These are phyloP conservation scores for Rhizomys pruinosus DNA, from an alignment of 2,113 vertebrate genomes.

Conservation along the genomic window DNA sequence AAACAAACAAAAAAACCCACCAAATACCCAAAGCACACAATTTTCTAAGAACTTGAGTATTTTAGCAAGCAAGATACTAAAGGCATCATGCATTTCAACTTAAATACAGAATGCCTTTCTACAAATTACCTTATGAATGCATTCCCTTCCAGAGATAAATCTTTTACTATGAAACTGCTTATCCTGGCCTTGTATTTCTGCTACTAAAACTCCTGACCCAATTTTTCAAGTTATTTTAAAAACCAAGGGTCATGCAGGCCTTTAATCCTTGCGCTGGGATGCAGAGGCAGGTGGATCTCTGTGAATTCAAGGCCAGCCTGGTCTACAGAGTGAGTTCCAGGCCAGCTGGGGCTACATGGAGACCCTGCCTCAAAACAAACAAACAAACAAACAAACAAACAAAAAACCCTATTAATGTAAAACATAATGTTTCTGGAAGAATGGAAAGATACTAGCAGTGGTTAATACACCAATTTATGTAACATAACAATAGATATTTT, in stretches of 20 bases:
- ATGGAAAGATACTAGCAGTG: constrained; percentile 8
- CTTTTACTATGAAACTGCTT: constrained; percentile 41
- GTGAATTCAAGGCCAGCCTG: too few species aligned
- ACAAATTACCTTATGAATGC: constrained; percentile 23
- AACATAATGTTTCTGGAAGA: not conserved
- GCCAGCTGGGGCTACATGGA: too few species aligned
- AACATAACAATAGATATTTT: constrained; percentile 13
- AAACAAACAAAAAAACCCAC: too few species aligned
- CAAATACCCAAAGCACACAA: not conserved
- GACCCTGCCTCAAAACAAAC: too few species aligned
- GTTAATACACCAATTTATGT: not conserved
- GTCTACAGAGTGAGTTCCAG: too few species aligned
- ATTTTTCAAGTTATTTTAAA: constrained; percentile 47
- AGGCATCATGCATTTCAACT: not conserved
- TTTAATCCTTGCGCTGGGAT: too few species aligned
- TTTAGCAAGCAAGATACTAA: constrained; percentile 43
- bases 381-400: too few species aligned
- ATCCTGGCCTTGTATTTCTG: not conserved
- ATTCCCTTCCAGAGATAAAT: not conserved
- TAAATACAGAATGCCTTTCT: not conserved
- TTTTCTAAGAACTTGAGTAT: constrained; percentile 8
- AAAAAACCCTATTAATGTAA: not conserved
- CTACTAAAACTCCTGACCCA: constrained; percentile 22
- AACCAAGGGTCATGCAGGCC: not conserved
- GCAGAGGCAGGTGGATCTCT: too few species aligned